These are phyloP conservation scores for Pavo muticus DNA, from an alignment of 2,113 vertebrate species.

Conservation along the genomic window DNA sequence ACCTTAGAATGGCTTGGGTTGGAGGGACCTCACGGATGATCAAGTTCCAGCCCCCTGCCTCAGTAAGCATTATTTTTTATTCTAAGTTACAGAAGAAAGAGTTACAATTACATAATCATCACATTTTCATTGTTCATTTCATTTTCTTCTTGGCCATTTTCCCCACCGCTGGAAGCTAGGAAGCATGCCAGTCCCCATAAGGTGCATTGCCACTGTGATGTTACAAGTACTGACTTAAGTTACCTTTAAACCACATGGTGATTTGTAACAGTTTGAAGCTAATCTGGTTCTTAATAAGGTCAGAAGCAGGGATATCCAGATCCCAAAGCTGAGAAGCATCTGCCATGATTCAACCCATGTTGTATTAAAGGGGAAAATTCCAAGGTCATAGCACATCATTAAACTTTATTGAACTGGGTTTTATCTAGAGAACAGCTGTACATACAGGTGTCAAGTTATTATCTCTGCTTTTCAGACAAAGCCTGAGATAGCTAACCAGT, in stretches of 20 bases:
- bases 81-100: not conserved
- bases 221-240: not conserved
- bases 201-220: fast-evolving
- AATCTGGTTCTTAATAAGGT: not conserved
- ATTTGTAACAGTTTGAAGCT: not conserved
- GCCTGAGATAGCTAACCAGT: not conserved
- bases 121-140: not conserved
- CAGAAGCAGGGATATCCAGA: fast-evolving
- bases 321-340: not conserved
- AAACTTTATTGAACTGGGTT: not conserved
- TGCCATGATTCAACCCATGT: not conserved
- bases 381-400: not conserved
- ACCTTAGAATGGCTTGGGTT: too few relatives aligned
- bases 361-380: not conserved
- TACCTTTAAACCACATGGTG: not conserved
- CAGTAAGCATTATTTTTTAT: not conserved
- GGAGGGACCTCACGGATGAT: too few relatives aligned
- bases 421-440: constrained; percentile 45
- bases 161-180: not conserved
- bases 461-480: not conserved
- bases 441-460: not conserved
- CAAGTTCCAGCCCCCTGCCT: too few relatives aligned
- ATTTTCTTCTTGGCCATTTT: not conserved
- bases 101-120: not conserved
- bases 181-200: not conserved